A percentile compares a stretch with the other conserved stretches of the same genome.
phyloP scores from a whole-genome alignment of 1,140 invertebrate species.

The Dinoponera quadriceps region DNA sequence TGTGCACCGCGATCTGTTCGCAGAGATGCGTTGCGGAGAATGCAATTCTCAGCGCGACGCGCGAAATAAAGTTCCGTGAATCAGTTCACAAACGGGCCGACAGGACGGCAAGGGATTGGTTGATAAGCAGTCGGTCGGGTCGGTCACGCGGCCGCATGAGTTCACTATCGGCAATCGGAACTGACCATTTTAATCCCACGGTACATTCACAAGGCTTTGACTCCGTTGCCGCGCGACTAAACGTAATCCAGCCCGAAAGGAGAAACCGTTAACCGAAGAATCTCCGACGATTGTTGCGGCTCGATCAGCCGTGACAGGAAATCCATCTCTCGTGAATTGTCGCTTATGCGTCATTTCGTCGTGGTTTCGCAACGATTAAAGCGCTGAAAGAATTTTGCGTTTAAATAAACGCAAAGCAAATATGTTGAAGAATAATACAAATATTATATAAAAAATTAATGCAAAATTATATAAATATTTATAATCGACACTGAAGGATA shows the following conservation, averaged over 20 bases:
- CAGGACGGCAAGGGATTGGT: background rate
- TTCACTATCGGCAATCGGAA: slow-evolving; percentile 12
- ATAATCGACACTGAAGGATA: no score
- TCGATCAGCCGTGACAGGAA: background rate
- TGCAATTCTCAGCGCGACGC: background rate
- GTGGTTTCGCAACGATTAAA: background rate
- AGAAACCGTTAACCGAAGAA: slow-evolving; percentile 22
- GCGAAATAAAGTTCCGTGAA: slow-evolving; percentile 19
- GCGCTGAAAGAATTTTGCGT: no score
- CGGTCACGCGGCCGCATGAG: slow-evolving; percentile 1
- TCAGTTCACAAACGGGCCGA: slow-evolving; percentile 2
- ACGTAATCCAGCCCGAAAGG: slow-evolving; percentile 9
- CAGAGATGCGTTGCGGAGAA: slow-evolving; percentile 19
- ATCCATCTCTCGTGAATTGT: slow-evolving; percentile 8
- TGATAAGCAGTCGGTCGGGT: background rate
- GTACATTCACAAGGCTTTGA: background rate
- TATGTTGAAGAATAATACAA: no score
- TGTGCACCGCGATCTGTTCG: background rate
- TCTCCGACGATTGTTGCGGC: slow-evolving; percentile 25
- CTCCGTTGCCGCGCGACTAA: background rate
- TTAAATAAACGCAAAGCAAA: no score
- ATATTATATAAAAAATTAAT: no score
- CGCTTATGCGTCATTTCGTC: background rate
- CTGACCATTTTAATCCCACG: slow-evolving; percentile 19
- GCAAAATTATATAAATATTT: no score